Conservation (phyloP, 2,888 invertebrate species). For the Steinernema scapterisci region DNA sequence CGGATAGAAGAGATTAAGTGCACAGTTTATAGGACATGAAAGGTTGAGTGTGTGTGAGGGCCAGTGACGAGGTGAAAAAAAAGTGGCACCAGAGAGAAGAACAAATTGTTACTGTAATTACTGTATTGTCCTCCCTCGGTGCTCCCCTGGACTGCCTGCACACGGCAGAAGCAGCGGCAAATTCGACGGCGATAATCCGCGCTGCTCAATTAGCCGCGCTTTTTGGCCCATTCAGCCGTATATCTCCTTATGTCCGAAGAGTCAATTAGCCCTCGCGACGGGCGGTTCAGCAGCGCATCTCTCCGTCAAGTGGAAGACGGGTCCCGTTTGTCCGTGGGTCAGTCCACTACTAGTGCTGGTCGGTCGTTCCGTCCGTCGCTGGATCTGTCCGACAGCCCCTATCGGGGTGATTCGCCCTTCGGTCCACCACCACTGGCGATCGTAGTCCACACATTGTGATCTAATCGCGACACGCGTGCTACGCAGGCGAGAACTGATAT, state of each 20-base stretch:
- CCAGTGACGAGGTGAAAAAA: not conserved
- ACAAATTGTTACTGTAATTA: not conserved
- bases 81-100: no score
- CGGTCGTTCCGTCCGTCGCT: not conserved
- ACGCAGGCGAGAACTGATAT: no score
- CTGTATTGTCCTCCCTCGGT: not conserved
- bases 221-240: not conserved
- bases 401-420: no score
- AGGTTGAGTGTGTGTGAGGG: not conserved
- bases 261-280: conserved; percentile 31
- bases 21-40: not conserved
- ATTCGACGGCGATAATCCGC: not conserved
- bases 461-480: no score
- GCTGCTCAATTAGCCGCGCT: conserved; percentile 23
- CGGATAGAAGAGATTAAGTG: no score
- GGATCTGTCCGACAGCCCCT: no score
- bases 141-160: no score
- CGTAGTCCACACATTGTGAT: no score
- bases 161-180: not conserved
- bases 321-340: not conserved
- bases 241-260: conserved; percentile 30
- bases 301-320: conserved; percentile 23
- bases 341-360: not conserved
- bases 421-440: no score
- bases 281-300: conserved; percentile 19